These are phyloP conservation scores for Atherinomorus stipes DNA, from an alignment of 2,113 vertebrate species.

Conservation along the genomic window DNA sequence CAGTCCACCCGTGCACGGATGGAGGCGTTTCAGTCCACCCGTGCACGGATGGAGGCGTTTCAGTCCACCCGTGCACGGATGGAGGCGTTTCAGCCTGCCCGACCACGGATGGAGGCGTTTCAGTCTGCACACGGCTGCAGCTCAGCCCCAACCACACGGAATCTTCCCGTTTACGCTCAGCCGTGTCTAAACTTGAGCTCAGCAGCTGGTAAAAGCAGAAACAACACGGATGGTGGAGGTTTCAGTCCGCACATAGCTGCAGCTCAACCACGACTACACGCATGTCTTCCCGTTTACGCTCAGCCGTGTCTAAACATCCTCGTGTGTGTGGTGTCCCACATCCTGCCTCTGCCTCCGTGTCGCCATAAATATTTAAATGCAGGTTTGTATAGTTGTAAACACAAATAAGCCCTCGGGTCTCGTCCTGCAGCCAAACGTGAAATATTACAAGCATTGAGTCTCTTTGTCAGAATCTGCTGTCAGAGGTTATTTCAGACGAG, in stretches of 20 bases:
- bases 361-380: constrained; percentile 39
- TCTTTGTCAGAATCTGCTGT: not conserved
- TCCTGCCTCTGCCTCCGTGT: constrained; percentile 4
- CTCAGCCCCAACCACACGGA: too few relatives aligned
- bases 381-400: constrained; percentile 19
- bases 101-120: too few relatives aligned
- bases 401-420: not conserved
- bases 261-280: not conserved
- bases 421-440: constrained; percentile 10
- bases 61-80: too few relatives aligned
- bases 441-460: constrained; percentile 1
- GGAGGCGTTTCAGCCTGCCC: too few relatives aligned
- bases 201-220: too few relatives aligned
- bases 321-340: not conserved
- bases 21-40: too few relatives aligned
- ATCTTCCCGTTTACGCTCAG: too few relatives aligned
- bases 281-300: constrained; percentile 64
- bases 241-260: not conserved
- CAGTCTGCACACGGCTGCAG: too few relatives aligned
- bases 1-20: too few relatives aligned
- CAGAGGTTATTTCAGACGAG: not conserved
- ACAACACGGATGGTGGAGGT: too few relatives aligned
- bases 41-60: too few relatives aligned
- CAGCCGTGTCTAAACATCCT: constrained; percentile 69
- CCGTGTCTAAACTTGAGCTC: too few relatives aligned